Conservation (phyloP, 2,113 vertebrate species). For the Tupaia chinensis region DNA sequence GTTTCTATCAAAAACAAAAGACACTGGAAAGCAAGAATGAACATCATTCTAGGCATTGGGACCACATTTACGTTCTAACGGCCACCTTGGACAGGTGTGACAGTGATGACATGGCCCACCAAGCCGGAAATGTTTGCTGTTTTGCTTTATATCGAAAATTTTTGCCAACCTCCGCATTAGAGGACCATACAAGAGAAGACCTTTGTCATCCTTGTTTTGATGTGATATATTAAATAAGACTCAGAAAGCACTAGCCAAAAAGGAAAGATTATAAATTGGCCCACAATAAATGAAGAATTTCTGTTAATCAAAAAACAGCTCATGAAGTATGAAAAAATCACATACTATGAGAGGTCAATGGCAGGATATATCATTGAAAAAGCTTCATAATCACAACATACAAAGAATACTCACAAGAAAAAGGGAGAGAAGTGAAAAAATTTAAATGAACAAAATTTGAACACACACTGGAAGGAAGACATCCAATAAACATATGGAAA, state of each 20-base stretch:
- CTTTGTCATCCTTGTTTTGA: not conserved
- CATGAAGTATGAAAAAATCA: not conserved
- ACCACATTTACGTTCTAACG: not conserved
- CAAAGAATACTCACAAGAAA: not conserved
- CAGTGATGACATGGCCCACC: fast-evolving
- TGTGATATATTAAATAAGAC: not conserved
- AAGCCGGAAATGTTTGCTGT: not conserved
- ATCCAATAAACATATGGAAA: not conserved
- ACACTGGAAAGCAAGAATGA: not conserved
- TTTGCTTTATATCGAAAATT: not conserved
- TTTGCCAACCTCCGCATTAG: not conserved
- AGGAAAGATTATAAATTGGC: not conserved
- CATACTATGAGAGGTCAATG: not conserved
- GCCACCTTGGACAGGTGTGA: not conserved
- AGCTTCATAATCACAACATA: not conserved
- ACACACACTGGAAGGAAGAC: not conserved
- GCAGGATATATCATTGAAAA: not conserved
- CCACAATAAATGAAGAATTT: not conserved
- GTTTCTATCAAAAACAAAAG: not conserved
- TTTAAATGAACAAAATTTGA: not conserved
- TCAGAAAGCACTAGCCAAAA: not conserved
- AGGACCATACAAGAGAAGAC: not conserved
- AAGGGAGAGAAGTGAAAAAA: not conserved
- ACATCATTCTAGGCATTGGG: not conserved
- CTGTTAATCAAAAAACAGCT: not conserved